phyloP scores from a whole-genome alignment of 2,888 invertebrate genomes.

The Sarcophaga rosellei region DNA sequence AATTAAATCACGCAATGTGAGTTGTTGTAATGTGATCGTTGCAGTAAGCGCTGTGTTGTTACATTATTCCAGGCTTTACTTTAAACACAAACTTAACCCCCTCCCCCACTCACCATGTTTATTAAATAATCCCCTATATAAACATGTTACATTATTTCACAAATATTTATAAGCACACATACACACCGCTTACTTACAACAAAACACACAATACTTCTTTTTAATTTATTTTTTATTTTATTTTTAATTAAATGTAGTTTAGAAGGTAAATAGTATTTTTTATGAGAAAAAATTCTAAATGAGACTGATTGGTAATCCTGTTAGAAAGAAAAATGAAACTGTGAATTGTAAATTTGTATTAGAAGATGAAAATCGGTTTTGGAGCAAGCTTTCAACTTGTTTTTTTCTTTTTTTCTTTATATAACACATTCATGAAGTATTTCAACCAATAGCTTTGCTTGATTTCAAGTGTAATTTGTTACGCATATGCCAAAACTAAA shows the following conservation, averaged over 20 bases:
- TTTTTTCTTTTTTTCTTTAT: too few relatives aligned
- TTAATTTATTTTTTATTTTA: background rate
- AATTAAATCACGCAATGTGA: slow-evolving; percentile 82
- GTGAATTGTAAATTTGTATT: too few relatives aligned
- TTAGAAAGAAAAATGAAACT: too few relatives aligned
- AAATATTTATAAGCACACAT: slow-evolving; percentile 61
- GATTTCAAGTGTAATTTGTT: too few relatives aligned
- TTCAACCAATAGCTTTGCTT: too few relatives aligned
- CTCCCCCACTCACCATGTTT: background rate
- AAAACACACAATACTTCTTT: slow-evolving; percentile 50
- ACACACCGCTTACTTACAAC: slow-evolving; percentile 74
- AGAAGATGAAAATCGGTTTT: too few relatives aligned
- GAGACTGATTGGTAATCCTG: too few relatives aligned
- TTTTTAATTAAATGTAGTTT: background rate
- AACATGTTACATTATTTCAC: slow-evolving; percentile 17
- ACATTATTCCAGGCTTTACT: slow-evolving; percentile 53
- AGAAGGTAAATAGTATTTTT: too few relatives aligned
- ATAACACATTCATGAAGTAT: too few relatives aligned
- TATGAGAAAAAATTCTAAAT: too few relatives aligned
- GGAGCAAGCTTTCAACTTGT: too few relatives aligned
- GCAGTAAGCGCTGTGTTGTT: slow-evolving; percentile 78
- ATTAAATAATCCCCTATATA: background rate
- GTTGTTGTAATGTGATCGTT: slow-evolving; percentile 81
- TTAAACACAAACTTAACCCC: background rate
- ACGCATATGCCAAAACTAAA: too few relatives aligned